These are phyloP conservation scores for Meteorus colon DNA, from an alignment of 2,888 invertebrate species.

Conservation along the genomic window DNA sequence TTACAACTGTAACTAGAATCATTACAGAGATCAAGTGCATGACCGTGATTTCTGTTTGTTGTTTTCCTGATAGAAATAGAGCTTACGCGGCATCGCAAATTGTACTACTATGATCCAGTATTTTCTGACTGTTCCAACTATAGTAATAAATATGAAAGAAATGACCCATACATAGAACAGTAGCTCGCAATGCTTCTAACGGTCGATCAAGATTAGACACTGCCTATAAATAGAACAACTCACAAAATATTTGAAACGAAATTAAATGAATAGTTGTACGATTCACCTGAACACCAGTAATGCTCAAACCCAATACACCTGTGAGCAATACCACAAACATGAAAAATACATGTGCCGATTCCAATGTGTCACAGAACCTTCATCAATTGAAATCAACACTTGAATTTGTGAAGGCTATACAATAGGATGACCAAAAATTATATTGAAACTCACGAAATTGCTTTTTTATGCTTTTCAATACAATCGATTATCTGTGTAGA, in stretches of 20 bases:
- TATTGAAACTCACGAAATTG: background rate
- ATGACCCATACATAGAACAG: slow-evolving; percentile 11
- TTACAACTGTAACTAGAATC: slow-evolving; percentile 5
- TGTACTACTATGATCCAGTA: slow-evolving; percentile 27
- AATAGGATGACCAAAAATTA: background rate
- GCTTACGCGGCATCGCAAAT: slow-evolving; percentile 21
- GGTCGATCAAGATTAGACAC: slow-evolving; percentile 33
- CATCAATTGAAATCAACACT: background rate
- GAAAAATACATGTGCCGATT: background rate
- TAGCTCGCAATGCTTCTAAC: slow-evolving; percentile 37
- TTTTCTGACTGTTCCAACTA: slow-evolving; percentile 28
- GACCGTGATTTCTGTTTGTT: background rate
- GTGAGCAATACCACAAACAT: slow-evolving; percentile 10
- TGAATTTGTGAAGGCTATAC: background rate
- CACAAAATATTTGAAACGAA: background rate
- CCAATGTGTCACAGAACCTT: slow-evolving; percentile 10
- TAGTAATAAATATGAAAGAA: slow-evolving; percentile 37
- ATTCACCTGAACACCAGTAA: slow-evolving; percentile 44
- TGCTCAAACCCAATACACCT: slow-evolving; percentile 36
- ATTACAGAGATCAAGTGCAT: background rate
- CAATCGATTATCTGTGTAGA: background rate
- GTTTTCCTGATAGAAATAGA: background rate
- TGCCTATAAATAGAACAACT: slow-evolving; percentile 33
- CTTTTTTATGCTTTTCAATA: background rate
- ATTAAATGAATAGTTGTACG: no score